Evolutionary conservation across 2,113 vertebrate genomes (phyloP).

Genomic region (Willisornis vidua): DNA sequence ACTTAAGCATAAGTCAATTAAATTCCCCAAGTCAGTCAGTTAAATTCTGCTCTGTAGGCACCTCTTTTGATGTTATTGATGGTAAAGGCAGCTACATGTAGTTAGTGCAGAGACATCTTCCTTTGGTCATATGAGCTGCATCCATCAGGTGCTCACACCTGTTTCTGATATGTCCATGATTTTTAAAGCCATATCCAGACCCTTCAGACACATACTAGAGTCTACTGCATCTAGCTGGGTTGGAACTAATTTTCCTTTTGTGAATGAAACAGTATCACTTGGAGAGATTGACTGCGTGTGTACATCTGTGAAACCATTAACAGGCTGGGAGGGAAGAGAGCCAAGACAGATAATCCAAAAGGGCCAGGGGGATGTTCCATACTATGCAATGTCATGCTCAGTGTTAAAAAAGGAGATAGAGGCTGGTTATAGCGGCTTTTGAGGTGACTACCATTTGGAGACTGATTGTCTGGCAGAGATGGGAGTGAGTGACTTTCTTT

Average conservation of each 20-base stretch:
- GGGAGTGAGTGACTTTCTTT: rapidly evolving
- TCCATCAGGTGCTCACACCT: background rate
- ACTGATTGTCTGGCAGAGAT: rapidly evolving
- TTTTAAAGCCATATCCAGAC: background rate
- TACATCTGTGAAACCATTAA: background rate
- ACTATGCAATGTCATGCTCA: background rate
- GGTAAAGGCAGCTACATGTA: background rate
- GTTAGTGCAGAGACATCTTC: background rate
- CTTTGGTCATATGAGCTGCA: background rate
- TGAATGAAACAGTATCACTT: background rate
- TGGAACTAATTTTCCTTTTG: background rate
- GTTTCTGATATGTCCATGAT: background rate
- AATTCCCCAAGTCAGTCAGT: background rate
- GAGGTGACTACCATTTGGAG: background rate
- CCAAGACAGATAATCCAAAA: background rate
- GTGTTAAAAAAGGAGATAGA: background rate
- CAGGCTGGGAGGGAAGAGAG: background rate
- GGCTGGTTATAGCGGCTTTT: background rate
- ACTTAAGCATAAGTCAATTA: background rate
- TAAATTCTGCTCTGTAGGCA: background rate
- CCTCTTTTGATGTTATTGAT: background rate
- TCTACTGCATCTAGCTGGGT: rapidly evolving
- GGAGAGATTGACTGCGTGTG: background rate
- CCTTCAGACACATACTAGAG: background rate
- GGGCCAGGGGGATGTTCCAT: background rate